Base-by-base conservation (phyloP, 2,113 vertebrate species). In the Cryptomyrus ogoouensis region DNA sequence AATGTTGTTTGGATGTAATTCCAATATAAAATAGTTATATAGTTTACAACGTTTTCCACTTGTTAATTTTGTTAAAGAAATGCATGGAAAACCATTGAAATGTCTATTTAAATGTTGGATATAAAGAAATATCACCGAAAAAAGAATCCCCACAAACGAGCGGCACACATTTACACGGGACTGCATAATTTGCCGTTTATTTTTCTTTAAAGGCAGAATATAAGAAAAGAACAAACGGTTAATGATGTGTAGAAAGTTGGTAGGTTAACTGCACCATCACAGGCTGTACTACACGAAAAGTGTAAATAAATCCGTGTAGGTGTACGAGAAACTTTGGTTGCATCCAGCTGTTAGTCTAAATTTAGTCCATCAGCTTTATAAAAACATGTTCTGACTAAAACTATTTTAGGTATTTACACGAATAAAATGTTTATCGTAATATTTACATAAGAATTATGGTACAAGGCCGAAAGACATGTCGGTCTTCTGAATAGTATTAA, bases 381-480 rank as follows among this genome's bases (percentile, higher is more conserved):
- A 89, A 46, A 77, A 27, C 19, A 56, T 31, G 66, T 70, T 47
- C n/a, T 9, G 21, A 21, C 12, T 74, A 27, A 56, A 83, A 91
- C 95, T 92, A 93, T 96, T 96, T 53, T 52, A 50, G 80, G 74
- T 97, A 97, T 97, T 95, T 97, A 98, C 96, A 97, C 96, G 95
- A 96, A 97, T 97, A 97, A 97, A 97, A 95, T 94, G 95, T 95
- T 96, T 96, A 97, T 97, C 96, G 96, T 95, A 93, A 93, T 98
- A 99, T 99, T 98, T 99, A 98, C 97, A 98, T 83, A 96, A 96
- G 94, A 96, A 95, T 84, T 95, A 96, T 96, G 96, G 96, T 97
- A 97, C 95, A 96, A 96, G 96, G 95, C 94, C 95, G 93, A 91
- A 58, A 70, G 39, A 42, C 53, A 53, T 44, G 84, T 24, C 87